A percentile compares a stretch with the other conserved stretches of the same genome.
Evolutionary conservation across 2,113 vertebrate species (phyloP).

Genomic region (Anoura caudifer): DNA sequence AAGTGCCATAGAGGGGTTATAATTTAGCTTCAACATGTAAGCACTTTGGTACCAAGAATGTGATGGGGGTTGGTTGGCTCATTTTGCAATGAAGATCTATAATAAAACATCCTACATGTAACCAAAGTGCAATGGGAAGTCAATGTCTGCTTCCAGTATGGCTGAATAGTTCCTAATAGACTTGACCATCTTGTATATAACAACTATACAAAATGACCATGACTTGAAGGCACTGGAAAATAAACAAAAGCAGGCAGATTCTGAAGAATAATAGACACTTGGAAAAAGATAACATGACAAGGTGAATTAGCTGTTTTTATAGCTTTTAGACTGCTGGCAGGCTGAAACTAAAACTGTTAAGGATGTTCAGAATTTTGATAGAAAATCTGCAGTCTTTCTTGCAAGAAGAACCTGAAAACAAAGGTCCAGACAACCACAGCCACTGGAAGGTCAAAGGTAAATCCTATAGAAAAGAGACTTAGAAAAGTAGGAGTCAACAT

Average conservation of each 20-base stretch:
- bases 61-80: background rate
- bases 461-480: background rate
- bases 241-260: background rate
- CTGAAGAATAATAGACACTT: background rate
- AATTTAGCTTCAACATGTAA: background rate
- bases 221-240: conserved; percentile 8
- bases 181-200: background rate
- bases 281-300: background rate
- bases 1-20: background rate
- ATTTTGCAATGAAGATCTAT: background rate
- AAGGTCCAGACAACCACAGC: background rate
- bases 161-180: background rate
- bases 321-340: background rate
- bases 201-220: background rate
- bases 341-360: background rate
- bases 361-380: background rate
- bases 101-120: background rate
- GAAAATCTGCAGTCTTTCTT: background rate
- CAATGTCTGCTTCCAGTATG: background rate
- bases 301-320: background rate
- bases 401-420: background rate
- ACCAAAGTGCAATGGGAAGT: background rate
- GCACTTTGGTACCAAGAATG: background rate
- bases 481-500: background rate
- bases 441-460: background rate